A percentile compares a stretch with the other conserved stretches of the same genome.
Conservation (phyloP, 2,113 vertebrate species). For the Podarcis muralis region DNA sequence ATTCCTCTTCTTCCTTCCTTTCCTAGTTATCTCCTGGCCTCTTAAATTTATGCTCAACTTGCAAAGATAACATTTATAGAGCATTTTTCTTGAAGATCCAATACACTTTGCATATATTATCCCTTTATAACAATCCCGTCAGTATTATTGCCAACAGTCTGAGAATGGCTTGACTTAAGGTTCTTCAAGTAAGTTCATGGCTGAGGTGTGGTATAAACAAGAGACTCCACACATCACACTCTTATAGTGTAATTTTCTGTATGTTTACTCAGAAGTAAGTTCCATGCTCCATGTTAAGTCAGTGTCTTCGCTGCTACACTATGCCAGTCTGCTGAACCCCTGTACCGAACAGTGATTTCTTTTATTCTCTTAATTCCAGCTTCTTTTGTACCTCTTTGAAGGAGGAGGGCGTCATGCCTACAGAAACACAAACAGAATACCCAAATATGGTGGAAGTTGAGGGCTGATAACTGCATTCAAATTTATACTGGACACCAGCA, state of each 20-base stretch:
- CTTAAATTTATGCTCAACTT: background rate
- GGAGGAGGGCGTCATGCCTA: background rate
- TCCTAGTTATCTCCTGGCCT: background rate
- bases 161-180: background rate
- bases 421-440: background rate
- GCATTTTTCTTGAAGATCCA: background rate
- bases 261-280: no score
- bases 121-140: background rate
- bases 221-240: background rate
- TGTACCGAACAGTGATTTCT: background rate
- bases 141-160: background rate
- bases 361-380: background rate
- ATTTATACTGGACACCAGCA: background rate
- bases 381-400: background rate
- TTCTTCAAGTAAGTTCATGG: background rate
- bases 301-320: background rate
- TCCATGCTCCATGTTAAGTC: background rate
- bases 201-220: background rate
- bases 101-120: background rate
- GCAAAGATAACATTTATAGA: background rate
- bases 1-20: background rate
- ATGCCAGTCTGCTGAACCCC: background rate
- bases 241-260: background rate
- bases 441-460: background rate
- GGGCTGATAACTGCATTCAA: background rate